Base-by-base conservation (phyloP, 2,113 vertebrate genomes). In the Rhinoderma darwinii region DNA sequence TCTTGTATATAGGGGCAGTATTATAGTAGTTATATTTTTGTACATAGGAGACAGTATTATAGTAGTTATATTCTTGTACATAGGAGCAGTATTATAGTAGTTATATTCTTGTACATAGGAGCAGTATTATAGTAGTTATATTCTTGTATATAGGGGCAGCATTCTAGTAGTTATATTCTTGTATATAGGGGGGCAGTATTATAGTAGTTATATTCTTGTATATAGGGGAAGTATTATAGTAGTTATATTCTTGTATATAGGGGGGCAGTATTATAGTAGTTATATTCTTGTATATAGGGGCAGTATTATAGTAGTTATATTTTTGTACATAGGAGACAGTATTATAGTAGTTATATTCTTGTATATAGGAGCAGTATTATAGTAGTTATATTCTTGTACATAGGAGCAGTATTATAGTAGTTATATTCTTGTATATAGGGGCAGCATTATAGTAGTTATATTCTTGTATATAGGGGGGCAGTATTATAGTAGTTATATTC, bases 401-500 rank as follows among this genome's bases (percentile, higher is more conserved):
- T 63, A 63, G n/a, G 61, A 4, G 61, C 61, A 63, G n/a, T 63
- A 30, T 63, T 30, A 63, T 30, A 63, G 61, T 63, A 59, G 56
- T 59, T 59, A 59, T 59, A 59, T 59, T 59, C 56, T 59, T 59
- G 25, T 59, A 59, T 9, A 59, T 59, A 59, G 56, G 56, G 6
- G 56, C 10, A 63, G 61, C 30, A 30, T 63, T 63, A 30, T 63
- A 63, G 61, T 63, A 63, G 61, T 30, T 63, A 63, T 63, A 63
- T 63, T 63, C 61, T 30, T 30, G 61, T 63, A 63, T 11, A 63
- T 63, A 30, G 61, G n/a, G 2, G 61, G n/a, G n/a, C 61, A 63
- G 61, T 63, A 63, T 63, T 30, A 63, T 63, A 63, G 61, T 63
- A 63, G 61, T 63, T 63, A 63, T 63, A 63, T 63, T 30, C n/a